Base-by-base conservation (phyloP, 2,797 vertebrate genomes). In the Rhabdomys pumilio region DNA sequence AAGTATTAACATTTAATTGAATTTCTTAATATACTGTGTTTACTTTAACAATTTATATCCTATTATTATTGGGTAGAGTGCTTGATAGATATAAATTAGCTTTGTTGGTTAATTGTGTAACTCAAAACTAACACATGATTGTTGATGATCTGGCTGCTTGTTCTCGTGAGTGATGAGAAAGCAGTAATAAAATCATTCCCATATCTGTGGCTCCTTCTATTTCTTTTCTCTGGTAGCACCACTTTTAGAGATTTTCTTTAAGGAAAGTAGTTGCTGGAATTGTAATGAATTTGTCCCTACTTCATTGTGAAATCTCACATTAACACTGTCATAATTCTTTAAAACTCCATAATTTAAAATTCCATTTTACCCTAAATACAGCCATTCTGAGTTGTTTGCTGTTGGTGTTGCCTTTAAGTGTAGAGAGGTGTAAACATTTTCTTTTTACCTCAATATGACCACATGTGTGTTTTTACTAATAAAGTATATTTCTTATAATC, bases 51-150 rank as follows among this genome's bases (percentile, higher is more conserved):
- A 72, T 47, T 53, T 22, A 24, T 69, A 0, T 31, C 57, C 24
- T 88, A 31, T n/a, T 76, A 2, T 44, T 83, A 69, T 55, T 57
- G 20, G 26, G 11, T 81, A 2, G 8, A 41, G 0, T n/a, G 1
- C 57, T 41, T 95, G 50, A 82, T 59, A 84, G 89, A 82, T 92
- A 90, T 44, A 82, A 67, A 94, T 67, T 69, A 76, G 73, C 10
- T 76, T 63, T 89, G 14, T 44, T 93, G 29, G 31, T 9, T 31
- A 4, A 47, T 13, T 82, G 17, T 69, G 4, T 47, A 55, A 15
- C 15, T 80, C 24, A 34, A 57, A 63, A 91, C 67, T 85, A 72
- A 2, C 7, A 17, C 26, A 61, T 34, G 8, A 4, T 55, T 80
- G 50, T 20, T 79, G 76, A 34, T 55, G 34, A 34, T 80, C 38